Conservation (phyloP, 2,888 invertebrate species). For the Melieria picta region DNA sequence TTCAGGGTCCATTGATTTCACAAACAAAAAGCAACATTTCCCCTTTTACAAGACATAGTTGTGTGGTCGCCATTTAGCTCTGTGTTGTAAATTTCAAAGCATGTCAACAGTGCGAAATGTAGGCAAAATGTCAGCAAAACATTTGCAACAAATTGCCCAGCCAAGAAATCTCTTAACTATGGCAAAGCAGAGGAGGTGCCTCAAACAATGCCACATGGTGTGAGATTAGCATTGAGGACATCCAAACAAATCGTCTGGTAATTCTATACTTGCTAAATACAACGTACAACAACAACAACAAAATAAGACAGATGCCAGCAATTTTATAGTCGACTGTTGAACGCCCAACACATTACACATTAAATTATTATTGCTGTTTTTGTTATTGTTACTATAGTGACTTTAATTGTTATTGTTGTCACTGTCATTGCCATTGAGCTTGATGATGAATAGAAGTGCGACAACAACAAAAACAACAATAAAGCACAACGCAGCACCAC, state of each 20-base stretch:
- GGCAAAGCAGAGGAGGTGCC: too few species aligned
- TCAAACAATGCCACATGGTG: background rate
- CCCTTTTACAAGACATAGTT: too few species aligned
- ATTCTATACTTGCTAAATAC: constrained; percentile 28
- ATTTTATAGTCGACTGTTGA: constrained; percentile 25
- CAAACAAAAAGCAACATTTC: too few species aligned
- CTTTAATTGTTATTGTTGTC: background rate
- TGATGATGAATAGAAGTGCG: constrained; percentile 7
- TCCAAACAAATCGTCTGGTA: constrained; percentile 34
- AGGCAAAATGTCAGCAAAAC: too few species aligned
- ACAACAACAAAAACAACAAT: constrained; percentile 2
- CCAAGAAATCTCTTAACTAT: constrained; percentile 11
- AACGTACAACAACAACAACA: background rate
- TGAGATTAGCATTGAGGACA: background rate
- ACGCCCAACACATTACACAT: constrained; percentile 24
- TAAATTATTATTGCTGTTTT: constrained; percentile 9
- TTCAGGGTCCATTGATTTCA: too few species aligned
- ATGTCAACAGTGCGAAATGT: background rate
- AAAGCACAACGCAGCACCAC: constrained; percentile 3
- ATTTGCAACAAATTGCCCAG: background rate
- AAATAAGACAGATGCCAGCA: constrained; percentile 14
- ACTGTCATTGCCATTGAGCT: constrained; percentile 17
- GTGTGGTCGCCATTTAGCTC: too few species aligned
- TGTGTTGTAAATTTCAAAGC: background rate
- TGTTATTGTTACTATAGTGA: background rate